Base-by-base conservation (phyloP, 2,888 invertebrate species). In the Pachymerium ferrugineum region DNA sequence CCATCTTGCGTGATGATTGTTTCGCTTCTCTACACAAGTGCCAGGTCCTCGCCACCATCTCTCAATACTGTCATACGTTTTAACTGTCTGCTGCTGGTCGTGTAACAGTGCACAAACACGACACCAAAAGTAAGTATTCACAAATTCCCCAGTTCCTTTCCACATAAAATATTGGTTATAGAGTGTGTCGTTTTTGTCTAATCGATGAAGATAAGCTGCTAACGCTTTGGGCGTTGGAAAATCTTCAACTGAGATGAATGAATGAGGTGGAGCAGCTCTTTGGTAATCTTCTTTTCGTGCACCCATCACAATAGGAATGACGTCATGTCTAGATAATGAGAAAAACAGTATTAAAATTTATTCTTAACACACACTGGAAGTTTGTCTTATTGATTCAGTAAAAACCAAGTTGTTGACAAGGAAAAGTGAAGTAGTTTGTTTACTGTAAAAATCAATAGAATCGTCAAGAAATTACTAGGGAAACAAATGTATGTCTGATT, bases 101-200 rank as follows among this genome's bases (percentile, higher is more conserved):
- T 93, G 92, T 77, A 93, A 83, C 89, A 92, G 88, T 4, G 92
- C 89, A 82, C 95, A 95, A 75, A 95, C 86, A 47, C 94, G 89
- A 82, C 94, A 96, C 89, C 94, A 94, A 84, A 94, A 95, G 82
- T 89, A 94, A 25, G 97, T 97, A 84, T 98, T 96, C 79, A 97
- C 92, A 81, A 97, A 95, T 82, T 94, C 92, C 0, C 97, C 97
- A 0, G 94, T 94, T 70, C 93, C 93, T 85, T 94, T 90, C 94
- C 94, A 95, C 78, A 88, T 88, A 83, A 97, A 97, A 83, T 97
- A 97, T 30, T 94, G 91, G 83, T 97, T 97, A 83, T 97, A 97
- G 1, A 94, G 86, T 62, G 89, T 88, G 81, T 96, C 94, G 82
- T 97, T 91, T 77, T 88, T 86, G 82, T 96, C 95, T 74, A 97